phyloP scores from a whole-genome alignment of 2,888 invertebrate genomes.

The Tupiocoris notatus region DNA sequence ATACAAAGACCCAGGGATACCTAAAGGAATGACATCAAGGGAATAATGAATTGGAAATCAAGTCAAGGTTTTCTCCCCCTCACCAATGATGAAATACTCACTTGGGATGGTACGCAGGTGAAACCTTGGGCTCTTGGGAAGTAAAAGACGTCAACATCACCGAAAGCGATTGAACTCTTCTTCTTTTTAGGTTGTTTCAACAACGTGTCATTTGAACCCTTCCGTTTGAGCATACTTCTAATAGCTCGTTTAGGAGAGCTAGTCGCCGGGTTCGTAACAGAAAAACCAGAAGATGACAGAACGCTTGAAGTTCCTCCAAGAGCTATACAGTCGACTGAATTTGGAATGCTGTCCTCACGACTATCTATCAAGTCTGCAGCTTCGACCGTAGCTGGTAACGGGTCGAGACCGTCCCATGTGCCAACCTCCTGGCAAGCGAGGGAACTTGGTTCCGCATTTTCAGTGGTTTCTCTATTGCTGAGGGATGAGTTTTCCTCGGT shows the following conservation, averaged over 20 bases:
- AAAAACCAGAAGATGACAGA: neutral
- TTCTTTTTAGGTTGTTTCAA: slow-evolving; percentile 57
- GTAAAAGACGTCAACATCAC: slow-evolving; percentile 90
- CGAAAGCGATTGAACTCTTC: slow-evolving; percentile 82
- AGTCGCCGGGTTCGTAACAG: neutral
- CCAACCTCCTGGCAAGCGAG: neutral
- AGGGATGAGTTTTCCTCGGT: neutral
- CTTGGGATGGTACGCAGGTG: slow-evolving; percentile 79
- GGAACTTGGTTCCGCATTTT: neutral
- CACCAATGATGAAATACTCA: slow-evolving; percentile 48
- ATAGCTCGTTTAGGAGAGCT: neutral
- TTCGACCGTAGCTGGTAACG: neutral
- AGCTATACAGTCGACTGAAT: neutral
- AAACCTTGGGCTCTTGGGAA: slow-evolving; percentile 91
- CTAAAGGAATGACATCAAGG: too few species aligned
- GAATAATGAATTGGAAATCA: too few species aligned
- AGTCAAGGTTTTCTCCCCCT: too few species aligned
- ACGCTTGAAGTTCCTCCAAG: neutral
- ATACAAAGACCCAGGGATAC: too few species aligned
- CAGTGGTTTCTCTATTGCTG: neutral
- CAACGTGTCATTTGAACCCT: neutral
- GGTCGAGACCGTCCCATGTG: neutral
- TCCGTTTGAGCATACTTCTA: slow-evolving; percentile 27
- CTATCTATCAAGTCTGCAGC: neutral
- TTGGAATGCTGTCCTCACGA: neutral